Evolutionary conservation across 2,888 invertebrate genomes (phyloP), one percentile per base, ranked within the genome.

Genomic region (Polyploca ridens): DNA sequence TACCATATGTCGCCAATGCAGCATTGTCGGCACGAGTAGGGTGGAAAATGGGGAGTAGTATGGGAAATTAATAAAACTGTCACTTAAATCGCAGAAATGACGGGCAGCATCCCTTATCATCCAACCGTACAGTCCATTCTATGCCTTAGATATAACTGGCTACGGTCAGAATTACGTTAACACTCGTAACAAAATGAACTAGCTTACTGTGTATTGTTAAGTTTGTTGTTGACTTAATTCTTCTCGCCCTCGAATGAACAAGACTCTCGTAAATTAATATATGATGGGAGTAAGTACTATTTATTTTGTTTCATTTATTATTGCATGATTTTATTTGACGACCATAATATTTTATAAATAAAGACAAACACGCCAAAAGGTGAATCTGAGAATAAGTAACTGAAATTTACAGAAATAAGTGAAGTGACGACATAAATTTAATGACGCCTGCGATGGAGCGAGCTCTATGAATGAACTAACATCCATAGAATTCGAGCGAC

Each of bases 31-130:
- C 84, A 84, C 77, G 84, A 85, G 81, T 83, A 83, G 92, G 92
- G 92, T 91, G 90, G 87, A 88, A 89, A 89, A 88, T 83, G 82
- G 88, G 90, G 89, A 90, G 87, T 83, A 83, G 86, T 89, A 89
- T 88, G 95, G 94, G 94, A 96, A 96, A 96, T 96, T 96, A 96
- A 96, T 96, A 96, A 96, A 96, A 95, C 95, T 96, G 96, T 96
- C 96, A 96, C 95, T 96, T 95, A 95, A 95, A 94, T 93, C 87
- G 88, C 89, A 90, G 84, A 89, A 91, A 89, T 91, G 92, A 90
- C 89, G 83, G 85, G 79, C 79, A 81, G 82, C 79, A 77, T 87
- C 90, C 91, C 89, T 93, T 88, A 88, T 81, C 77, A 65, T 60
- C 65, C 57, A 64, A 67, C 63, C 61, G 64, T 63, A 67, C 79